Conservation (phyloP, 1,140 invertebrate species). For the Hermatobates lingyangjiaoensis region DNA sequence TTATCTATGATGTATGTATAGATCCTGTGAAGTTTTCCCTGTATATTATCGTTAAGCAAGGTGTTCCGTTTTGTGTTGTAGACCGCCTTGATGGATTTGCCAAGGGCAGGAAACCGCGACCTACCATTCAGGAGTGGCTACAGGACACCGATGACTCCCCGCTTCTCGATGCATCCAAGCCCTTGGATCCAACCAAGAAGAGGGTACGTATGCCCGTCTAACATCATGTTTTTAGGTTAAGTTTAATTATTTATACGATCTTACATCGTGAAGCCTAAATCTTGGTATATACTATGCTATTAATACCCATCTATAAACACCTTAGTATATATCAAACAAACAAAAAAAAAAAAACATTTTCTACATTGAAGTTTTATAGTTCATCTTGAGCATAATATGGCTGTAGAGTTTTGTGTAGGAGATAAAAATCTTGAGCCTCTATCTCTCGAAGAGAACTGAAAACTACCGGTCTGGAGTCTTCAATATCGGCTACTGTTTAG, state of each 20-base stretch:
- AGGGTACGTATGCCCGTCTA: constrained; percentile 39
- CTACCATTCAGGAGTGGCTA: constrained; percentile 77
- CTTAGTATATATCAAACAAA: neutral
- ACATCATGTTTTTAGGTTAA: no score
- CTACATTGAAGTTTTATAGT: neutral
- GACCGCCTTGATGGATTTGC: constrained; percentile 70
- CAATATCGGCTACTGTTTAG: no score
- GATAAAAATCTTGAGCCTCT: no score
- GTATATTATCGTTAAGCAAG: no score
- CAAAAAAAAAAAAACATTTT: neutral
- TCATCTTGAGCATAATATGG: neutral
- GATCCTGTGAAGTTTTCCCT: no score
- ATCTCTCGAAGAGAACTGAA: no score
- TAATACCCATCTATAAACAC: neutral
- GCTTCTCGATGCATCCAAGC: constrained; percentile 26
- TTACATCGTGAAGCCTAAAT: neutral
- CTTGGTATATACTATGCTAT: neutral
- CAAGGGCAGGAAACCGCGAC: constrained; percentile 31
- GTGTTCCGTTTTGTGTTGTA: constrained; percentile 37
- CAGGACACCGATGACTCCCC: constrained; percentile 64
- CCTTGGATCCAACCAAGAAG: constrained; percentile 58
- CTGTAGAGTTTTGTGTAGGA: no score
- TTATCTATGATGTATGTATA: no score
- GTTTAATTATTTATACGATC: neutral
- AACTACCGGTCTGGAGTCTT: no score